Conservation (phyloP, 2,113 vertebrate genomes). For the Periophthalmodon schlosseri region DNA sequence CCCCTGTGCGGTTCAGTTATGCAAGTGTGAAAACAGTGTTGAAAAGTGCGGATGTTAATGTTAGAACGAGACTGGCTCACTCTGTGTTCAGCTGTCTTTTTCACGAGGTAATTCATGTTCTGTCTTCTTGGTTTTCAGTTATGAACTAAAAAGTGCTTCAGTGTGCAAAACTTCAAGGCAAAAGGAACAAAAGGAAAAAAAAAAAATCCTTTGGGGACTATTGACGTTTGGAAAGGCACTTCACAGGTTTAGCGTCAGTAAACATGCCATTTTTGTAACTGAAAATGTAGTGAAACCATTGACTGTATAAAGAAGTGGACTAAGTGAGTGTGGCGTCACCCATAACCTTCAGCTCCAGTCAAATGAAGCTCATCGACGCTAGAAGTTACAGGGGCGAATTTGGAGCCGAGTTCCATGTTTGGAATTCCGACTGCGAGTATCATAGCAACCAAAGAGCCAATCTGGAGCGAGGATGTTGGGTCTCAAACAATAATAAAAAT, state of each 20-base stretch:
- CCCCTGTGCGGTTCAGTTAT: slow-evolving; percentile 20
- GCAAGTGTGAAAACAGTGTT: slow-evolving; percentile 2
- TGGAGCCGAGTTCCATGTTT: too few species aligned
- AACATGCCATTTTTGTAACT: background rate
- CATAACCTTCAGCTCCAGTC: too few species aligned
- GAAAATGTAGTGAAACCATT: too few species aligned
- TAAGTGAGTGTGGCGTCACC: too few species aligned
- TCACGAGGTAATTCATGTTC: background rate
- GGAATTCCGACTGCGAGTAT: too few species aligned
- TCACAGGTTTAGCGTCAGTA: background rate
- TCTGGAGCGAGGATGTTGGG: too few species aligned
- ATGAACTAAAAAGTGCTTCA: background rate
- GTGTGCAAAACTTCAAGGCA: background rate
- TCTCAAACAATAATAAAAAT: too few species aligned
- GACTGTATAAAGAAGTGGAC: too few species aligned
- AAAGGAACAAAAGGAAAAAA: background rate
- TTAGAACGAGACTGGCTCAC: background rate
- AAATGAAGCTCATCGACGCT: too few species aligned
- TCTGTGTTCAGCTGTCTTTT: slow-evolving; percentile 15
- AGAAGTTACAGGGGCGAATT: too few species aligned
- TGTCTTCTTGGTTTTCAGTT: background rate
- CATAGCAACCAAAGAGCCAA: too few species aligned
- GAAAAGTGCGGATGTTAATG: slow-evolving; percentile 8
- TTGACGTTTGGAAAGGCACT: background rate
- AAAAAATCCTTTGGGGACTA: background rate